Conservation (phyloP, 2,888 invertebrate species). For the Campoplex capitator region DNA sequence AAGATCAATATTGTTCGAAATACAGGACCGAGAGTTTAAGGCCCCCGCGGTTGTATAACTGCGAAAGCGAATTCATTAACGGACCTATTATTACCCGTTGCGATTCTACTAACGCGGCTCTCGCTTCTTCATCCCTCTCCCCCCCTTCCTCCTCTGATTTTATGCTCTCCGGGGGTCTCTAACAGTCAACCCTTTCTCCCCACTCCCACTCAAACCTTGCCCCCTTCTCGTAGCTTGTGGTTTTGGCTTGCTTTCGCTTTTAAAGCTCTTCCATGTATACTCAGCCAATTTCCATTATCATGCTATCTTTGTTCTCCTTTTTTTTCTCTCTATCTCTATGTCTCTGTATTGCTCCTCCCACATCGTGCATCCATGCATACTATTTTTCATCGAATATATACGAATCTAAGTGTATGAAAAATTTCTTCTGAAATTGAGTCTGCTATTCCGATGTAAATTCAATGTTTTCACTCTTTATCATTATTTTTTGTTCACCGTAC, state of each 20-base stretch:
- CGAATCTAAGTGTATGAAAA: background rate
- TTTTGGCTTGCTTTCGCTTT: slow-evolving; percentile 50
- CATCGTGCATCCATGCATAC: background rate
- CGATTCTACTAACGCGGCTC: slow-evolving; percentile 75
- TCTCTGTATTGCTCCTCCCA: slow-evolving; percentile 12
- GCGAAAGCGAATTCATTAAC: slow-evolving; percentile 68
- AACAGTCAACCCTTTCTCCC: slow-evolving; percentile 56
- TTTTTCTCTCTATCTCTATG: background rate
- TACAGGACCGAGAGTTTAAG: slow-evolving; percentile 78
- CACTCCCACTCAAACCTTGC: background rate
- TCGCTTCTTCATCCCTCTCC: slow-evolving; percentile 72
- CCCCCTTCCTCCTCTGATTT: background rate
- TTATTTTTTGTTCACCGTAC: background rate
- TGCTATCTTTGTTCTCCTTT: background rate
- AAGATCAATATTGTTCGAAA: slow-evolving; percentile 83
- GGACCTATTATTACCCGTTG: slow-evolving; percentile 71
- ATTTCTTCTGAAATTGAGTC: slow-evolving; percentile 4
- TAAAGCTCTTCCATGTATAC: slow-evolving; percentile 47
- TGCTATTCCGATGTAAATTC: slow-evolving; percentile 7
- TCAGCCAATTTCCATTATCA: slow-evolving; percentile 58
- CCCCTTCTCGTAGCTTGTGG: slow-evolving; percentile 14
- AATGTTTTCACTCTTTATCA: background rate
- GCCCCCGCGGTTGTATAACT: slow-evolving; percentile 66
- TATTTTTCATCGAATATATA: slow-evolving; percentile 8
- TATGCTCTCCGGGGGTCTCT: slow-evolving; percentile 49